Evolutionary conservation across 2,113 vertebrate species (phyloP), one percentile per base, ranked within the genome.

Genomic region (Nothobranchius furzeri): DNA sequence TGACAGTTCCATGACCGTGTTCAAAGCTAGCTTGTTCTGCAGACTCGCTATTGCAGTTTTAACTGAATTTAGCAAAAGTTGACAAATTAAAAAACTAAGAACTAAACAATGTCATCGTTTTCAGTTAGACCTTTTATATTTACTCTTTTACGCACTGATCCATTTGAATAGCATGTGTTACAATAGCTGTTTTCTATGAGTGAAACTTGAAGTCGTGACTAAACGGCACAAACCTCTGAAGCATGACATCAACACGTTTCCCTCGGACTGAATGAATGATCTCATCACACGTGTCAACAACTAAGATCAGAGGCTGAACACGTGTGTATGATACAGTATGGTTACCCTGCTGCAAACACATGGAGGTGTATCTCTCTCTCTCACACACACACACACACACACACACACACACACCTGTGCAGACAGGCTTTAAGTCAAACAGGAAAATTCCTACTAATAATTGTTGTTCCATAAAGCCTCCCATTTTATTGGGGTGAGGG

Each of bases 211-310:
- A 50, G 54, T 47, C 49, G 59, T 40, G 40, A 67, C 35, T 30
- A 57, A 59, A 45, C 20, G 20, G 2, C 13, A 46, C 20, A 35
- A 64, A 57, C 42, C 9, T 12, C 43, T 60, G 64, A 70, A 66
- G 14, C 49, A 35, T 64, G 68, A 72, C 60, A 52, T 73, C 68
- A 70, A 58, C 37, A 24, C 30, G 6, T 13, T 6, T 11, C 25
- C 51, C n/a, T 69, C 60, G 15, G 14, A 49, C 7, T 45, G 17
- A 13, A 35, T 37, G 62, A 67, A 67, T 67, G 17, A 67, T 47
- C 52, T 75, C 6, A 52, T 30, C 55, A 30, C 45, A 56, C 55
- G 20, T 48, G 46, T 12, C 49, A 67, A 30, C 50, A 49, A 15
- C 35, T 40, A 49, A 53, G 49, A 49, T 52, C 35, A 49, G 56